Conservation (phyloP, 2,113 vertebrate genomes). For the Oreochromis aureus region DNA sequence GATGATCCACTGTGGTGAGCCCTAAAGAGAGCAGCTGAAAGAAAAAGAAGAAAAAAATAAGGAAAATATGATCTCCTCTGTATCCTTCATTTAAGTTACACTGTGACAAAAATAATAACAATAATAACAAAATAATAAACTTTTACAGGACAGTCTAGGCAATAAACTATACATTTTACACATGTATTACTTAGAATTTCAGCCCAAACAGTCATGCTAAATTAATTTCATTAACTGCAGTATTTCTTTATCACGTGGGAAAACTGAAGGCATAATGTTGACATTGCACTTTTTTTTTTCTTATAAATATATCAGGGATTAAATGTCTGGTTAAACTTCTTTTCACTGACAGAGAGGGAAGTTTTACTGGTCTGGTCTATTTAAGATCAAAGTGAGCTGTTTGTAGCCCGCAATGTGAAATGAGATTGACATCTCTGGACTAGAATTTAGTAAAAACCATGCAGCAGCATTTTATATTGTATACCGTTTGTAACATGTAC, state of each 20-base stretch:
- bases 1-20: neutral
- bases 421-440: accelerated
- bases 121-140: neutral
- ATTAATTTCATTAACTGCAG: accelerated
- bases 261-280: neutral
- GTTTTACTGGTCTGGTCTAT: neutral
- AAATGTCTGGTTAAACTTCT: neutral
- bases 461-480: neutral
- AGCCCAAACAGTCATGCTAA: neutral
- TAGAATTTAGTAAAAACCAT: neutral
- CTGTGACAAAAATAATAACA: neutral
- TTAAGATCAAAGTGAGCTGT: neutral
- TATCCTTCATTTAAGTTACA: neutral
- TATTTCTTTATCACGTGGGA: neutral
- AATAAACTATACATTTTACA: accelerated
- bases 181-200: neutral
- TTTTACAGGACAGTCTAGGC: accelerated
- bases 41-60: accelerated
- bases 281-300: accelerated
- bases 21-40: neutral
- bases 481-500: neutral
- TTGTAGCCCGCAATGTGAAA: neutral
- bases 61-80: accelerated
- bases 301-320: neutral
- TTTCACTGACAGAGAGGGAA: neutral